Base-by-base conservation (phyloP, 2,888 invertebrate genomes). In the Drosophila algonquin region DNA sequence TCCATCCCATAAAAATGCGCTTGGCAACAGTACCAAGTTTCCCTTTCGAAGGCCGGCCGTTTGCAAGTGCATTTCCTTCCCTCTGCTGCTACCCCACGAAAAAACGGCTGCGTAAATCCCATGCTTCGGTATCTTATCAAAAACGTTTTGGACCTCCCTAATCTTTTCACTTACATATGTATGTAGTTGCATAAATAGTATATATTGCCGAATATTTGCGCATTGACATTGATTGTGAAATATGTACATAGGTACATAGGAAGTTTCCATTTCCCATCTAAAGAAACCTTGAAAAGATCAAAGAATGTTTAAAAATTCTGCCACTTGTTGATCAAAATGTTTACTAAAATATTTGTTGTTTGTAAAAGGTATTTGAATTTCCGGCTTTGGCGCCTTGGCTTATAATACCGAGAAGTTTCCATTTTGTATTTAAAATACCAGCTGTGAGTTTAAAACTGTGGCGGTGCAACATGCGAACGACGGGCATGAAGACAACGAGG, bases 21-120 rank as follows among this genome's bases (percentile, higher is more conserved):
- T 67, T 67, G 64, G 67, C 45, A 67, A 67, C 67, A 67, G 67
- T 8, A 21, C 51, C 24, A 9, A 47, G n/a, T 58, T 68, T 68
- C 30, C 47, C 52, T 58, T 68, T 47, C 46, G 30, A 40, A 40
- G n/a, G n/a, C 40, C 40, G n/a, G 40, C n/a, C 40, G n/a, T 6
- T n/a, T 57, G 64, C 10, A 64, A 64, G 47, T 55, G 44, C 52
- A 47, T 30, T 32, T 44, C 21, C 32, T 27, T 8, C 21, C 32
- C n/a, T 8, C 30, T 44, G 40, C n/a, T 18, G 3, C 14, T 14
- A 14, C 12, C 12, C 40, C n/a, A 40, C 40, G 40, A 40, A 7
- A n/a, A 30, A 53, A 4, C 27, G 9, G n/a, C 32, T 52, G 52
- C 52, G 61, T 52, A 63, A 46, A 48, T 61, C 27, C 46, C 18